Conservation (phyloP, 2,797 vertebrate species). For the Acanthornis magna region DNA sequence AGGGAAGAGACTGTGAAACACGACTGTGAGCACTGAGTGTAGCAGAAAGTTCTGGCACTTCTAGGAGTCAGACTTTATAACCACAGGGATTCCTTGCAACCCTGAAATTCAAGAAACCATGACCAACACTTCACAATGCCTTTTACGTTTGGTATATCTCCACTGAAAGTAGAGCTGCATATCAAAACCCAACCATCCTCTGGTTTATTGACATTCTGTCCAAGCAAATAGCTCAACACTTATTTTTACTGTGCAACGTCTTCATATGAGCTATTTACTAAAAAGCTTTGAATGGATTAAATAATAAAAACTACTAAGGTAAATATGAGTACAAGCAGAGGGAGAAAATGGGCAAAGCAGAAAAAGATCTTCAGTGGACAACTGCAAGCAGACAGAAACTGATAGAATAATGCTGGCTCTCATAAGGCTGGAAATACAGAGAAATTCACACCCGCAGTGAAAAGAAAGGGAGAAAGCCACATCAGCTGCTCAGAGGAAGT, state of each 20-base stretch:
- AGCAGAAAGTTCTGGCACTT: background rate
- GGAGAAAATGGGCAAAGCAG: background rate
- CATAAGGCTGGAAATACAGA: background rate
- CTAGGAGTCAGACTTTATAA: background rate
- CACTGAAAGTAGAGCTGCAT: background rate
- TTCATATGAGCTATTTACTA: slow-evolving; percentile 5
- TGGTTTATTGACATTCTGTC: slow-evolving; percentile 6
- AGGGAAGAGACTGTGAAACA: background rate
- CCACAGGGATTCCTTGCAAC: background rate
- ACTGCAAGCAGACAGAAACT: background rate
- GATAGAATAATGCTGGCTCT: background rate
- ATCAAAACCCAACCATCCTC: background rate
- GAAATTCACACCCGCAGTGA: background rate
- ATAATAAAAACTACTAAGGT: slow-evolving; percentile 34
- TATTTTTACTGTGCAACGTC: background rate
- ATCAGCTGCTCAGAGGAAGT: background rate
- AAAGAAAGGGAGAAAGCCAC: background rate
- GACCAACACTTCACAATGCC: background rate
- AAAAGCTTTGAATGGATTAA: slow-evolving; percentile 34
- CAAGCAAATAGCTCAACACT: background rate
- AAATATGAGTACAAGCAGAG: background rate
- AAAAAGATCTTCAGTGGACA: background rate
- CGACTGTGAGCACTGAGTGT: rapidly evolving
- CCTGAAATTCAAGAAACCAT: slow-evolving; percentile 26
- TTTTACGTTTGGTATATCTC: background rate